Evolutionary conservation across 2,888 invertebrate genomes (phyloP).

Genomic region (Mythimna albipuncta): DNA sequence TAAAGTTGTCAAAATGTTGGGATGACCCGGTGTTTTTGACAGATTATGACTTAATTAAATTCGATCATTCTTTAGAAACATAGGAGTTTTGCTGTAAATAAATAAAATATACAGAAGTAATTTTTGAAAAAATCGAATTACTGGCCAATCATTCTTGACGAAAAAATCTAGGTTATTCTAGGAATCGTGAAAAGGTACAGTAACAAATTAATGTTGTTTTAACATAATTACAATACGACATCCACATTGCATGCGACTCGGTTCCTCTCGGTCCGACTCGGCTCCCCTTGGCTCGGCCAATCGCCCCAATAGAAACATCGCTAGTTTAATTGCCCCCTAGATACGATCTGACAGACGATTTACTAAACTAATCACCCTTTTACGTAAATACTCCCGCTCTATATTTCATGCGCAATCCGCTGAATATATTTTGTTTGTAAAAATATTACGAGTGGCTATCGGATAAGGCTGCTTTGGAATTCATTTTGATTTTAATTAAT

Average conservation of each 20-base stretch:
- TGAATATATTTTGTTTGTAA: slow-evolving; percentile 40
- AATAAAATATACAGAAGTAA: too few species aligned
- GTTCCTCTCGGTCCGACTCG: neutral
- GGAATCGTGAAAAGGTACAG: neutral
- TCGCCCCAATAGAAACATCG: slow-evolving; percentile 50
- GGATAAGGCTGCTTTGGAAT: slow-evolving; percentile 10
- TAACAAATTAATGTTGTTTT: neutral
- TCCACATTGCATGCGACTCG: neutral
- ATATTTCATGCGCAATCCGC: slow-evolving; percentile 39
- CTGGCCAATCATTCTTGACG: too few species aligned
- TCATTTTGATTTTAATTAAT: slow-evolving; percentile 15
- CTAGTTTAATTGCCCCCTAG: slow-evolving; percentile 45
- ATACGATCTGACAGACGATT: slow-evolving; percentile 56
- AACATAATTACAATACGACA: neutral
- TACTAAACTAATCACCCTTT: slow-evolving; percentile 60
- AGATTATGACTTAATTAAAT: too few species aligned
- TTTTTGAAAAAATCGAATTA: too few species aligned
- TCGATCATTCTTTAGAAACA: too few species aligned
- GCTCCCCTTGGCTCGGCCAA: neutral
- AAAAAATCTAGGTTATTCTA: too few species aligned
- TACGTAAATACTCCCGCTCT: slow-evolving; percentile 48
- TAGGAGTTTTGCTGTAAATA: too few species aligned
- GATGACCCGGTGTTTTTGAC: too few species aligned
- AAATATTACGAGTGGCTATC: slow-evolving; percentile 35
- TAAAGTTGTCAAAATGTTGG: too few species aligned